These are phyloP conservation scores for Trachurus trachurus DNA, from an alignment of 2,797 vertebrate species.

Conservation along the genomic window DNA sequence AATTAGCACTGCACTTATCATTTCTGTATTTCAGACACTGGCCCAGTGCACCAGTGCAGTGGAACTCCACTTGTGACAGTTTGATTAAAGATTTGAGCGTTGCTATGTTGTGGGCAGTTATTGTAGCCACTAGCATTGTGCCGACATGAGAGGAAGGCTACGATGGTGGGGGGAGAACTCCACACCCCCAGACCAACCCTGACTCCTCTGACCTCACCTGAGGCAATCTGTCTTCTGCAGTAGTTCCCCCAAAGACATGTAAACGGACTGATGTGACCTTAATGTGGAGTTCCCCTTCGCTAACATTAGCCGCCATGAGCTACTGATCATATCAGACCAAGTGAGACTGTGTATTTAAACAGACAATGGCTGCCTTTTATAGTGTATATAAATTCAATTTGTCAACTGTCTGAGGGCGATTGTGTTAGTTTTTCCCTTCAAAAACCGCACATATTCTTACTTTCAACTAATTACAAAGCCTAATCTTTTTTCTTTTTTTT, in stretches of 20 bases:
- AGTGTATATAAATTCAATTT: background rate
- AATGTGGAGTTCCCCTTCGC: background rate
- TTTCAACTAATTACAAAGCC: background rate
- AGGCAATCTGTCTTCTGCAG: background rate
- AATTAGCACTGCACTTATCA: background rate
- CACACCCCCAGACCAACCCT: background rate
- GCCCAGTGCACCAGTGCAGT: background rate
- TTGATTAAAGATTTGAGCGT: background rate
- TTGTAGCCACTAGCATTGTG: background rate
- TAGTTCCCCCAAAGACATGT: background rate
- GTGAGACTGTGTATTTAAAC: background rate
- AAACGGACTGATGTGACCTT: background rate
- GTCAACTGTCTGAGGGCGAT: background rate
- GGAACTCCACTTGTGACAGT: background rate
- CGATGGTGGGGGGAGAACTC: background rate
- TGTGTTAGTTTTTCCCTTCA: background rate
- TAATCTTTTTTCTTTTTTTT: conserved; percentile 7
- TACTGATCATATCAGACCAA: background rate
- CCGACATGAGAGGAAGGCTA: background rate
- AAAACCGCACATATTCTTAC: background rate
- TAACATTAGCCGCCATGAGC: background rate
- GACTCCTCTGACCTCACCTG: background rate
- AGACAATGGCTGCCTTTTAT: background rate
- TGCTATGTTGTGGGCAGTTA: background rate
- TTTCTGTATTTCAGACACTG: background rate